Percentiles rank a stretch among this genome's conserved stretches.
Evolutionary conservation across 2,888 invertebrate species (phyloP).

Genomic region (Ormyrus nitidulus): DNA sequence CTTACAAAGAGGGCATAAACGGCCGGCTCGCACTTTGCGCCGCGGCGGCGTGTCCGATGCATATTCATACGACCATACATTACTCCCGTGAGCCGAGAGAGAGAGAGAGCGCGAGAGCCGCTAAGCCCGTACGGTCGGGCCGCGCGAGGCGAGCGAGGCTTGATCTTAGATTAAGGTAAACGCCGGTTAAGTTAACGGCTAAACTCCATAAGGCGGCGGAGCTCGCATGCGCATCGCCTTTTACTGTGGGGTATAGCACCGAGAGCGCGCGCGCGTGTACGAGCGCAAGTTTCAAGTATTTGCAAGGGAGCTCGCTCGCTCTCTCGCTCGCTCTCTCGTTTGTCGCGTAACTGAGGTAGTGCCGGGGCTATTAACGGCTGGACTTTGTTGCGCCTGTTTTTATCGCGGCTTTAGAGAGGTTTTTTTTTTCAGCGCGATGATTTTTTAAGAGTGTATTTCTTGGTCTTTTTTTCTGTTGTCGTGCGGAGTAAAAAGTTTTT

Average conservation of each 20-base stretch:
- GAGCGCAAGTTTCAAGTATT: constrained; percentile 6
- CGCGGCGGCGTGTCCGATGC: constrained; percentile 74
- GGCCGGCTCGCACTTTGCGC: constrained; percentile 37
- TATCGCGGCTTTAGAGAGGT: no score
- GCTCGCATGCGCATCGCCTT: constrained; percentile 70
- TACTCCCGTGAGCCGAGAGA: constrained; percentile 54
- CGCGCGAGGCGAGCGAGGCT: constrained; percentile 54
- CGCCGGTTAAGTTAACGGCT: constrained; percentile 76
- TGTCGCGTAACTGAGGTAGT: neutral
- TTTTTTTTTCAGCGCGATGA: no score
- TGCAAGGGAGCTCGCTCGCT: constrained; percentile 4
- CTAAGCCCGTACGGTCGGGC: constrained; percentile 6
- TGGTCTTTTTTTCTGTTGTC: no score
- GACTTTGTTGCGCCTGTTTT: neutral
- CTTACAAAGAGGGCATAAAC: constrained; percentile 53
- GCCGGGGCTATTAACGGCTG: neutral
- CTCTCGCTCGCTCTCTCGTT: neutral
- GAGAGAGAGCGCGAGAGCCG: constrained; percentile 12
- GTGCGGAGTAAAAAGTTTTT: no score
- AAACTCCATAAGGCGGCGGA: constrained; percentile 71
- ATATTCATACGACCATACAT: constrained; percentile 75
- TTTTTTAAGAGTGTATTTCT: no score
- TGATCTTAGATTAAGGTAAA: constrained; percentile 76
- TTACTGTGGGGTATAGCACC: neutral
- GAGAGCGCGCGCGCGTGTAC: neutral